Evolutionary conservation across 2,797 vertebrate species (phyloP).

Genomic region (Pipistrellus nathusii): DNA sequence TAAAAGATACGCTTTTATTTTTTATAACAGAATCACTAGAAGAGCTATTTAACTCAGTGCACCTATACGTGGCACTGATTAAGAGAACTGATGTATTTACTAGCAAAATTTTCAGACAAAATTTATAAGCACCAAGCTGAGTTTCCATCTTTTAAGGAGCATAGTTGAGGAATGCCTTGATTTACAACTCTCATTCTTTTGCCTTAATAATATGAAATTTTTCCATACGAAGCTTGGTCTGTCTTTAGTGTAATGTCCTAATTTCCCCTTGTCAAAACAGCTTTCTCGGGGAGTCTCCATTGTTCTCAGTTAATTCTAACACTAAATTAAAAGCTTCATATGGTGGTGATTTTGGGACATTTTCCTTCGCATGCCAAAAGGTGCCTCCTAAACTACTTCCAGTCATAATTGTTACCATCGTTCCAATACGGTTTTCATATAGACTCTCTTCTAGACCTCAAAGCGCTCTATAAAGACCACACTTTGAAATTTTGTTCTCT

Average conservation of each 20-base stretch:
- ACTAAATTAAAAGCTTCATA: slow-evolving; percentile 74
- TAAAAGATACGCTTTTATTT: slow-evolving; percentile 42
- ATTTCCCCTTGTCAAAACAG: slow-evolving; percentile 71
- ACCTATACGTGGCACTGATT: slow-evolving; percentile 49
- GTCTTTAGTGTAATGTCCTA: slow-evolving; percentile 59
- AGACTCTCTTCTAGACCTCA: slow-evolving; percentile 57
- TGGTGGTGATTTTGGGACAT: slow-evolving; percentile 72
- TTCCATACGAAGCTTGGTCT: slow-evolving; percentile 45
- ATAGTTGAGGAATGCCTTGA: slow-evolving; percentile 33
- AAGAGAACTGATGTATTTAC: slow-evolving; percentile 60
- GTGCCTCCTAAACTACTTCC: slow-evolving; percentile 48
- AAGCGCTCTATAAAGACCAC: slow-evolving; percentile 69
- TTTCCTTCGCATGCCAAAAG: slow-evolving; percentile 56
- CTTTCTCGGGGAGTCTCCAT: slow-evolving; percentile 56
- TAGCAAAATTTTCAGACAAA: slow-evolving; percentile 70
- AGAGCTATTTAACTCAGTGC: slow-evolving; percentile 42
- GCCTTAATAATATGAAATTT: slow-evolving; percentile 66
- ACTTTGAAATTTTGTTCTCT: slow-evolving; percentile 73
- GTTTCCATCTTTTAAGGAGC: slow-evolving; percentile 33
- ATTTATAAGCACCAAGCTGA: slow-evolving; percentile 49
- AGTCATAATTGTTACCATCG: slow-evolving; percentile 64
- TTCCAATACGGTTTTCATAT: slow-evolving; percentile 71
- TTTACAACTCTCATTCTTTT: slow-evolving; percentile 71
- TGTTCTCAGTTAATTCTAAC: slow-evolving; percentile 76
- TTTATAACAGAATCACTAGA: neutral